Percentiles rank a stretch among this genome's conserved stretches.
These are phyloP conservation scores for Aphelinus certus DNA, from an alignment of 1,140 invertebrate genomes.

Conservation along the genomic window DNA sequence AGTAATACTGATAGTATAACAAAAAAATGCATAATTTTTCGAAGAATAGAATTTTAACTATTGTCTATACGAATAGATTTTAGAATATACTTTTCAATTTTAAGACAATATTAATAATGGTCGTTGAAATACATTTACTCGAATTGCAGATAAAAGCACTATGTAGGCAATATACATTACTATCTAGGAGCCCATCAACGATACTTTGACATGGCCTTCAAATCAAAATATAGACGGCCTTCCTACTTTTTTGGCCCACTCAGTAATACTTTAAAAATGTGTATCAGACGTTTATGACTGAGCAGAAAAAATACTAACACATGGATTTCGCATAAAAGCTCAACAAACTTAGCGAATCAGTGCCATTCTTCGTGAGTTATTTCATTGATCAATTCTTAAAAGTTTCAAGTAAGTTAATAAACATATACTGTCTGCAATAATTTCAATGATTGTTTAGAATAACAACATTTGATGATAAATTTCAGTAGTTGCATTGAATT, in stretches of 20 bases:
- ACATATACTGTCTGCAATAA: neutral
- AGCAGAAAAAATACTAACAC: neutral
- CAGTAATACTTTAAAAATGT: conserved; percentile 12
- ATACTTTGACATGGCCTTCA: conserved; percentile 32
- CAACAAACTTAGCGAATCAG: neutral
- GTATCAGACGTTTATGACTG: conserved; percentile 17
- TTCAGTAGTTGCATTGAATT: no score
- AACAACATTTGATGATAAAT: no score
- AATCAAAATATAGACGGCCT: conserved; percentile 22
- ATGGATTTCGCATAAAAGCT: conserved; percentile 24
- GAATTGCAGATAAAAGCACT: no score
- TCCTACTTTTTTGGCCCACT: conserved; percentile 10
- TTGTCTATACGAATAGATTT: no score
- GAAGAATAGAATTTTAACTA: no score
- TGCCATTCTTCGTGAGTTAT: neutral
- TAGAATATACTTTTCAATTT: no score
- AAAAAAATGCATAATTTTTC: no score
- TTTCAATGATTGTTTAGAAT: neutral
- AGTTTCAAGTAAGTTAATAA: conserved; percentile 15
- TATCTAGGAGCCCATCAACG: neutral
- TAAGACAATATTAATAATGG: no score
- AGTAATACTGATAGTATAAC: no score
- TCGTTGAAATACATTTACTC: no score
- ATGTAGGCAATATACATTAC: no score
- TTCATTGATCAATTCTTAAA: neutral